Conservation (phyloP, 2,888 invertebrate genomes). For the Archips xylosteana region DNA sequence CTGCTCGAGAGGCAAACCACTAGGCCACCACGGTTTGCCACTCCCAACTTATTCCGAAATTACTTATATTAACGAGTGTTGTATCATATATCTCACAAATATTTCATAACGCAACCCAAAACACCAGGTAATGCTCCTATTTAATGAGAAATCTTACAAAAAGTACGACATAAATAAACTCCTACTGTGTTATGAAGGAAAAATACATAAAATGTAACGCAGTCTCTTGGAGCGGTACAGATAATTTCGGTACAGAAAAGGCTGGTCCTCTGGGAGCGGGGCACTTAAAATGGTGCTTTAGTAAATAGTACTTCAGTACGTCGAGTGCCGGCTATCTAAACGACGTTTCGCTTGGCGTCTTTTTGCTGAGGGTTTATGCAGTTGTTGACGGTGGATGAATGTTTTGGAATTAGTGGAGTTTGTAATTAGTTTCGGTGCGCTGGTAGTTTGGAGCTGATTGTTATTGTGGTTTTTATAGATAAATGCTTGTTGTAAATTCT, state of each 20-base stretch:
- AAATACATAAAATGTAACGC: constrained; percentile 44
- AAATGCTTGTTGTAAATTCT: background rate
- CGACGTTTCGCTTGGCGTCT: constrained; percentile 36
- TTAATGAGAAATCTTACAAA: constrained; percentile 24
- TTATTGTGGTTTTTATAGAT: background rate
- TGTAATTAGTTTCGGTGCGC: background rate
- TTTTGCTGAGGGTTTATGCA: constrained; percentile 20
- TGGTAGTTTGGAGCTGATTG: background rate
- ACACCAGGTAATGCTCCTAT: constrained; percentile 20
- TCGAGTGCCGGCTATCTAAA: constrained; percentile 30
- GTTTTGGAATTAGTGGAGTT: background rate
- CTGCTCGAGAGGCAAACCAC: too few species aligned
- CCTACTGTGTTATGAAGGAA: constrained; percentile 40
- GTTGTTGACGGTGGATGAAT: background rate
- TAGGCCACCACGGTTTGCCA: too few species aligned
- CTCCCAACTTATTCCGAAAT: too few species aligned
- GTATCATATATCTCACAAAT: background rate
- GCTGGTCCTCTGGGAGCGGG: constrained; percentile 38
- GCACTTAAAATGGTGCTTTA: constrained; percentile 42
- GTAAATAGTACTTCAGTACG: constrained; percentile 36
- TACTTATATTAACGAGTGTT: too few species aligned
- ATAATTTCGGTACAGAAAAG: constrained; percentile 43
- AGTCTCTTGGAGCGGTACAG: constrained; percentile 40
- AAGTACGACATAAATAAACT: constrained; percentile 39
- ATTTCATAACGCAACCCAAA: background rate